A percentile compares a stretch with the other conserved stretches of the same genome.
phyloP scores from a whole-genome alignment of 2,888 invertebrate genomes.

The Calameuta filiformis region DNA sequence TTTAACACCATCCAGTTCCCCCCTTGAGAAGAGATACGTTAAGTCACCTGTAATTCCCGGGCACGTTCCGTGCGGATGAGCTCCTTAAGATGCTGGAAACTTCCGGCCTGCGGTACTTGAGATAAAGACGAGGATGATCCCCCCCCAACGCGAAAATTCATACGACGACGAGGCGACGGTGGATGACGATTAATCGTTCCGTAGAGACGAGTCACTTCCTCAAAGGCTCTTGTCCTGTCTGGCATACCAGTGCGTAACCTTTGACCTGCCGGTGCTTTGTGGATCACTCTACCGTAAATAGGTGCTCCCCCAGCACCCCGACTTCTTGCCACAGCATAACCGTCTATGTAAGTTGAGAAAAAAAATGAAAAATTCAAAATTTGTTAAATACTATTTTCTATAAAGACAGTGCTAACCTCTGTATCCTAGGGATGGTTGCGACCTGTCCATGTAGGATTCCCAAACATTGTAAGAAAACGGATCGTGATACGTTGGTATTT shows the following conservation, averaged over 20 bases:
- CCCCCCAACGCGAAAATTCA: constrained; percentile 40
- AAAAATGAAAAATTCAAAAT: constrained; percentile 40
- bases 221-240: constrained; percentile 66
- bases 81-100: constrained; percentile 84
- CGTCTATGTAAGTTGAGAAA: constrained; percentile 23
- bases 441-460: constrained; percentile 73
- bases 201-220: constrained; percentile 69
- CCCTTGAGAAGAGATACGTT: neutral
- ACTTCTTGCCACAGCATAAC: constrained; percentile 41
- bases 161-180: constrained; percentile 67
- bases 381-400: neutral
- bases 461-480: constrained; percentile 85
- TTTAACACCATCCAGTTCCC: too few relatives aligned
- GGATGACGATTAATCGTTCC: constrained; percentile 68
- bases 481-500: constrained; percentile 85
- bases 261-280: constrained; percentile 74
- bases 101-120: constrained; percentile 61
- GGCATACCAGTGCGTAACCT: constrained; percentile 59
- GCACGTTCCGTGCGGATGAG: constrained; percentile 81
- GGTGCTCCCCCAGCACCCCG: constrained; percentile 64
- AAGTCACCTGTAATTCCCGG: constrained; percentile 71
- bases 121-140: constrained; percentile 30
- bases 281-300: constrained; percentile 79
- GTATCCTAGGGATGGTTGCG: constrained; percentile 44
- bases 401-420: constrained; percentile 40